Conservation (phyloP, 2,888 invertebrate genomes). For the Glaucopsyche alexis region DNA sequence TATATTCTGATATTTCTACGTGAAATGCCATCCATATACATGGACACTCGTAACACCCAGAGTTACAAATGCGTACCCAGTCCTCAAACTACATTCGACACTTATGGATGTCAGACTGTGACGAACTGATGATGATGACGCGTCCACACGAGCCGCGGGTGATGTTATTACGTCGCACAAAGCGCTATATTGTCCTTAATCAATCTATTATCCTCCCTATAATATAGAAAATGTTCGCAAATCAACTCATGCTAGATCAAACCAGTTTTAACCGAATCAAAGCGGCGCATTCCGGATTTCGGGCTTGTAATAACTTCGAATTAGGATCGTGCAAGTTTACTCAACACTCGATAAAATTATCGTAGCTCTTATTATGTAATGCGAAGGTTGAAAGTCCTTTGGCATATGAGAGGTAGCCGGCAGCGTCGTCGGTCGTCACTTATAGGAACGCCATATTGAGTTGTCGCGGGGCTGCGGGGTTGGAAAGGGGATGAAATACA, state of each 20-base stretch:
- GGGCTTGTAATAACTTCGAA: conserved; percentile 56
- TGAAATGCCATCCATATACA: too few relatives aligned
- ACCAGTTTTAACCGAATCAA: conserved; percentile 55
- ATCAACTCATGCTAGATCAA: conserved; percentile 44
- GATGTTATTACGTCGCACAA: not conserved
- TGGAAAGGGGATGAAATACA: conserved; percentile 47
- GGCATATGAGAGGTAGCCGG: not conserved
- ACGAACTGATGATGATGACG: not conserved
- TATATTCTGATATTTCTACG: too few relatives aligned
- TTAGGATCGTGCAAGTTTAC: conserved; percentile 45
- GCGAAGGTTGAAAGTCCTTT: conserved; percentile 30
- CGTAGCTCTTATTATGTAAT: not conserved
- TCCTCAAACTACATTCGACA: too few relatives aligned
- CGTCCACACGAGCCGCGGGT: not conserved
- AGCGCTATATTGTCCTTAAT: conserved; percentile 26
- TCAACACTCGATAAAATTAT: conserved; percentile 25
- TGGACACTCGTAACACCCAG: too few relatives aligned
- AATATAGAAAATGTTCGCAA: conserved; percentile 21
- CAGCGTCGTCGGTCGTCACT: not conserved
- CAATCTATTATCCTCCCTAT: conserved; percentile 36
- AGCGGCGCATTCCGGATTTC: conserved; percentile 50
- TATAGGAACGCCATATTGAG: conserved; percentile 43
- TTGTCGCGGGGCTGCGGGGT: conserved; percentile 40
- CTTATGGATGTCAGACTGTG: too few relatives aligned
- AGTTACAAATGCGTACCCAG: too few relatives aligned